Evolutionary conservation across 2,113 vertebrate species (phyloP).

Genomic region (Vulpes lagopus): DNA sequence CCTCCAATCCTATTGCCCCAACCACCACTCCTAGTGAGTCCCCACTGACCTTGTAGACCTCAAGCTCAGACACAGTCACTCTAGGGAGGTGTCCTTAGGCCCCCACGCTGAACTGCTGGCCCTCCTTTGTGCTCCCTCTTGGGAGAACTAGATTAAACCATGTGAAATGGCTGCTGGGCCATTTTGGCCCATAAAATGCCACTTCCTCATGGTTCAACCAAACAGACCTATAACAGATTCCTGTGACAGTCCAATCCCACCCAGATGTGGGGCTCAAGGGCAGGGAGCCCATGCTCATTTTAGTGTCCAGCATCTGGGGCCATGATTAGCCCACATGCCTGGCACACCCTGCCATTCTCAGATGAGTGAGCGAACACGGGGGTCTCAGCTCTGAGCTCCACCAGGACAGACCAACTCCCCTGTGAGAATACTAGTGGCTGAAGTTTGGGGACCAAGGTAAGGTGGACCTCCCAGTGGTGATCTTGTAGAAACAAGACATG

Average conservation of each 20-base stretch:
- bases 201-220: not conserved
- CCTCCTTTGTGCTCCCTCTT: no score
- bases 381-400: not conserved
- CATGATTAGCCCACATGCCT: accelerated
- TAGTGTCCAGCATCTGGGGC: not conserved
- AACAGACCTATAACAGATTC: not conserved
- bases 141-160: accelerated
- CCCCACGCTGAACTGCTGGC: accelerated
- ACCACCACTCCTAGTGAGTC: accelerated
- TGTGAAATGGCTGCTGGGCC: not conserved
- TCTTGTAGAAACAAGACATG: not conserved
- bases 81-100: not conserved
- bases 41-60: not conserved
- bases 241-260: accelerated
- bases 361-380: no score
- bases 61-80: accelerated
- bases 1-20: no score
- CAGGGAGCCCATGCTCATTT: not conserved
- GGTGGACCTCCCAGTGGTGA: not conserved
- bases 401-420: not conserved
- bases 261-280: accelerated
- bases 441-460: not conserved
- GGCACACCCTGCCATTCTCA: no score
- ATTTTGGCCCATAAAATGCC: no score
- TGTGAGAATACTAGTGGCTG: accelerated